Percentiles rank a stretch among this genome's conserved stretches.
Evolutionary conservation across 2,797 vertebrate species (phyloP).

Genomic region (Acomys russatus): DNA sequence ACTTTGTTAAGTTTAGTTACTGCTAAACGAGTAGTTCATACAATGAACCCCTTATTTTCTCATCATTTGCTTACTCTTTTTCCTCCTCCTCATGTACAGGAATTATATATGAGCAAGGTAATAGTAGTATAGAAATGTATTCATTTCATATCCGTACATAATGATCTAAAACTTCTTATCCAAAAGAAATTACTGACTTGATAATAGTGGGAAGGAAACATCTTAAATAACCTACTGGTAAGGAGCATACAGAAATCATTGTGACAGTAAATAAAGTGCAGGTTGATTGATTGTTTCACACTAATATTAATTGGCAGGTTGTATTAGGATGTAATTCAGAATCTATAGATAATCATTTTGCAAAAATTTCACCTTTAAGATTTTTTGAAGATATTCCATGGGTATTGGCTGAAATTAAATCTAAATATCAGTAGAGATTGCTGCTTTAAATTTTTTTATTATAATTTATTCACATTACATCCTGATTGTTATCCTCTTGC

Average conservation of each 20-base stretch:
- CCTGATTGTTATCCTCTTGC: too few species aligned
- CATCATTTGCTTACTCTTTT: background rate
- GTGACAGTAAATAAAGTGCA: background rate
- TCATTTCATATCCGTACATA: background rate
- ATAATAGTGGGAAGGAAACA: background rate
- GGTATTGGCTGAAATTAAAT: background rate
- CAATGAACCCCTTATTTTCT: background rate
- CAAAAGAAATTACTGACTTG: background rate
- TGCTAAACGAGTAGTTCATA: background rate
- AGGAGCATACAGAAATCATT: background rate
- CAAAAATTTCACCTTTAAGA: background rate
- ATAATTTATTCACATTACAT: too few species aligned
- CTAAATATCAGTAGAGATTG: background rate
- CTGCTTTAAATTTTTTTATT: too few species aligned
- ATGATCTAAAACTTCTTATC: background rate
- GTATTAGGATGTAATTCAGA: background rate
- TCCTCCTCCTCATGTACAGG: background rate
- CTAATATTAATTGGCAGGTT: background rate
- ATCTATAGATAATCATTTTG: background rate
- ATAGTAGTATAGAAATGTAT: background rate
- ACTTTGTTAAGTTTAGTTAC: background rate
- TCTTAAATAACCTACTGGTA: background rate
- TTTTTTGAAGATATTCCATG: background rate
- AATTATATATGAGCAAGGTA: background rate
- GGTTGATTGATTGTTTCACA: background rate